Conservation (phyloP, 2,797 vertebrate species). For the Tarsius wallacei region DNA sequence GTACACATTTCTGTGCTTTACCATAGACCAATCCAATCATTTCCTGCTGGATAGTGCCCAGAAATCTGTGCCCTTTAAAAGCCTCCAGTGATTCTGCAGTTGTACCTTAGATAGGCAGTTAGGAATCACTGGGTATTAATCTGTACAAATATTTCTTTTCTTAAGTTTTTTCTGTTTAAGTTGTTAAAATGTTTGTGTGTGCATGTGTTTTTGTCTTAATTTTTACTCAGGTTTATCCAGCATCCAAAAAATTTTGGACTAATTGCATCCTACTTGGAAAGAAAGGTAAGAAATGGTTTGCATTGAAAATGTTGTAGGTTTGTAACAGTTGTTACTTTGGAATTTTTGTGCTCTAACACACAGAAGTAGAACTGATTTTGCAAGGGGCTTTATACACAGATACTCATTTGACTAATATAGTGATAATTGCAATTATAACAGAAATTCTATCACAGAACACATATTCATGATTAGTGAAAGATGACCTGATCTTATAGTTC, state of each 20-base stretch:
- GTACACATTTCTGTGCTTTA: neutral
- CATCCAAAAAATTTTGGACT: conserved; percentile 99
- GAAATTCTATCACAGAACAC: conserved; percentile 33
- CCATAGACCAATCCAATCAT: neutral
- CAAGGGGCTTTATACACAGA: conserved; percentile 11
- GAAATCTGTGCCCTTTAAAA: neutral
- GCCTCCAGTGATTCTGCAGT: neutral
- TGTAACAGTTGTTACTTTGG: conserved; percentile 30
- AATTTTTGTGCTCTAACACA: conserved; percentile 26
- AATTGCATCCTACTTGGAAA: conserved; percentile 98
- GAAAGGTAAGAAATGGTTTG: conserved; percentile 94
- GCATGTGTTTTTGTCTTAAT: conserved; percentile 56
- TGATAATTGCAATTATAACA: conserved; percentile 53
- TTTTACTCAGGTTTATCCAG: conserved; percentile 95
- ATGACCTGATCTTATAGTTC: conserved; percentile 33
- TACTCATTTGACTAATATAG: neutral
- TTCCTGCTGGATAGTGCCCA: neutral
- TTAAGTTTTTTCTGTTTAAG: neutral
- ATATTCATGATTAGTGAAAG: conserved; percentile 35
- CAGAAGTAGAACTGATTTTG: conserved; percentile 50
- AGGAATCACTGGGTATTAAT: conserved; percentile 33
- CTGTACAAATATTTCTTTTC: conserved; percentile 22
- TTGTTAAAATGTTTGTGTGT: conserved; percentile 70
- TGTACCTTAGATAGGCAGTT: neutral
- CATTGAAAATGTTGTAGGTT: conserved; percentile 47